These are phyloP conservation scores for Colletes latitarsis DNA, from an alignment of 1,140 invertebrate genomes.

Conservation along the genomic window DNA sequence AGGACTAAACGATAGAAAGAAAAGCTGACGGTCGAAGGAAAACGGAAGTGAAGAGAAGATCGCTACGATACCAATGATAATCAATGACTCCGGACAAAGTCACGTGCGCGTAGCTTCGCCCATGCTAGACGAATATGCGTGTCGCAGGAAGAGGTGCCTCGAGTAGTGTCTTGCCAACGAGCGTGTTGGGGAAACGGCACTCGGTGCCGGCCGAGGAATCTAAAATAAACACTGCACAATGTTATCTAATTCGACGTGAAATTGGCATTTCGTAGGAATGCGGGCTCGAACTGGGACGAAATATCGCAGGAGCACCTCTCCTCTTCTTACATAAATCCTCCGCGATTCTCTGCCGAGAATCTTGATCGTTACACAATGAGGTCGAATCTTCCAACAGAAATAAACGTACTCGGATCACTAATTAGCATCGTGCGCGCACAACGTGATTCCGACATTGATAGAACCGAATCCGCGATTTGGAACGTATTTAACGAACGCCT, in stretches of 20 bases:
- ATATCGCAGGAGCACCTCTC: conserved; percentile 10
- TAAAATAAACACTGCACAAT: conserved; percentile 57
- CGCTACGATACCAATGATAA: neutral
- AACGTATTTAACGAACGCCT: too few species aligned
- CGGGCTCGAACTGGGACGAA: conserved; percentile 35
- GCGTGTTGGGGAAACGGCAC: neutral
- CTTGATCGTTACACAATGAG: conserved; percentile 3
- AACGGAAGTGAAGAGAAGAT: neutral
- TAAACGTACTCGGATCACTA: neutral
- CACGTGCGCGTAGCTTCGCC: conserved; percentile 5
- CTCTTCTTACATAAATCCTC: conserved; percentile 37
- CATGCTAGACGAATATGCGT: neutral
- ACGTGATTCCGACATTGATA: too few species aligned
- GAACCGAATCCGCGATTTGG: too few species aligned
- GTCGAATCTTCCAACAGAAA: conserved; percentile 8
- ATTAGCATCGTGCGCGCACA: neutral
- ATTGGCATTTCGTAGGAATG: conserved; percentile 64
- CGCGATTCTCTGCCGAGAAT: neutral
- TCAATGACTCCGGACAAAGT: neutral
- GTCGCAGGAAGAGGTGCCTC: neutral
- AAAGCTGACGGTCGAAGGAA: neutral
- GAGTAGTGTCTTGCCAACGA: conserved; percentile 9
- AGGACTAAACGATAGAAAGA: neutral
- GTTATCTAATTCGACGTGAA: conserved; percentile 68
- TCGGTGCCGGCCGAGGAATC: conserved; percentile 37